These are phyloP conservation scores for Neofelis nebulosa DNA, from an alignment of 2,113 vertebrate genomes.

Conservation along the genomic window DNA sequence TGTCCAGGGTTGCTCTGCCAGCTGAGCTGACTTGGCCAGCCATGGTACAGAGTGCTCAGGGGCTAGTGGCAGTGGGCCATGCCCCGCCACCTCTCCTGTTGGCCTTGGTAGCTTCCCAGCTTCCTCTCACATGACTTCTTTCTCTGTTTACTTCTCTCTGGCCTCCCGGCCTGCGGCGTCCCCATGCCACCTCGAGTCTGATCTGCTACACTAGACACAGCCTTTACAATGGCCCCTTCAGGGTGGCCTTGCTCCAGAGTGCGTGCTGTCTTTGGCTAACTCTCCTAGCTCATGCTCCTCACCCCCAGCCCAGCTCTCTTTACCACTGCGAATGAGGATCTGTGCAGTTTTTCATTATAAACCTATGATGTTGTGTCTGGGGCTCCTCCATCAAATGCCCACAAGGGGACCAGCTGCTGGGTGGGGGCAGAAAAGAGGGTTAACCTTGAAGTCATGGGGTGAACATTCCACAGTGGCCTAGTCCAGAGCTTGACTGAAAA, in stretches of 20 bases:
- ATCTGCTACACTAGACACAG: not conserved
- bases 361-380: not conserved
- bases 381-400: not conserved
- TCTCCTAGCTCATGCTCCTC: not conserved
- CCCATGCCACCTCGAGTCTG: not conserved
- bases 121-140: not conserved
- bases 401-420: not conserved
- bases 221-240: not conserved
- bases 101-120: constrained; percentile 12
- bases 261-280: not conserved
- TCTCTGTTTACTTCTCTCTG: constrained; percentile 37
- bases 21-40: not conserved
- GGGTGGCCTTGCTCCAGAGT: not conserved
- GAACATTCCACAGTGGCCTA: not conserved
- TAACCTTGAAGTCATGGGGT: not conserved
- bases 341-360: not conserved
- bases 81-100: not conserved
- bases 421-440: not conserved
- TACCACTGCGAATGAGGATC: not conserved
- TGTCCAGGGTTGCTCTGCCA: not conserved
- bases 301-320: not conserved
- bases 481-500: not conserved
- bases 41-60: not conserved
- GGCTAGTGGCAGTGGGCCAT: not conserved
- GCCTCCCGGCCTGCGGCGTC: not conserved